Evolutionary conservation across 2,888 invertebrate species (phyloP), one percentile per base, ranked within the genome.

Genomic region (Meghimatium bilineatum): DNA sequence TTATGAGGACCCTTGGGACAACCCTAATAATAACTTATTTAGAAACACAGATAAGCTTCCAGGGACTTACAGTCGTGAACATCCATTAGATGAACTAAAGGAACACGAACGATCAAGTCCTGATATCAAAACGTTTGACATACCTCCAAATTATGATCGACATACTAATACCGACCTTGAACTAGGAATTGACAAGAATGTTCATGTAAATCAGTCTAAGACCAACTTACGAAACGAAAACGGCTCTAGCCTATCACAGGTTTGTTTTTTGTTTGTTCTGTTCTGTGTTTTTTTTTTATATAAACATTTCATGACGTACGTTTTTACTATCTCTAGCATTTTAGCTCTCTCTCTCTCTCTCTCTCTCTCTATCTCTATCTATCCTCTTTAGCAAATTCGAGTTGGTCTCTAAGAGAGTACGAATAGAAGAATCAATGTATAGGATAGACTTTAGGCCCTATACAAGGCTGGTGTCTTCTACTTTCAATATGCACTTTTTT

Each of bases 1-100:
- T 20, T 81, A 81, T 49, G 81, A 81, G 1, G 38, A 72, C 32
- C 75, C 81, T 1, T 82, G 82, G 82, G 82, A 82, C 60, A 66
- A n/a, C 0, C 56, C 44, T n/a, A 20, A 34, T 52, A 63, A n/a
- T 1, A 17, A 32, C 32, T 20, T 63, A 63, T 36, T 38, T 63
- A 26, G 52, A 1, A 26, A 1, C 32, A 38, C 3, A 38, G 14
- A 72, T 8, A 44, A 23, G 1, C 26, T 36, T n/a, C n/a, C 20
- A 26, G 60, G 29, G 34, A 63, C 6, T 34, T n/a, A 49, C 44
- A 67, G 60, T 8, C 23, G 8, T n/a, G 60, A n/a, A n/a, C 12
- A 23, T 63, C 60, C 60, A 63, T 12, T 36, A 20, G 2, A 67
- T 26, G 38, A 38, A 38, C 12, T 26, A 71, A 2, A 20, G 6